Evolutionary conservation across 2,888 invertebrate species (phyloP).

Genomic region (Neoitamus cyanurus): DNA sequence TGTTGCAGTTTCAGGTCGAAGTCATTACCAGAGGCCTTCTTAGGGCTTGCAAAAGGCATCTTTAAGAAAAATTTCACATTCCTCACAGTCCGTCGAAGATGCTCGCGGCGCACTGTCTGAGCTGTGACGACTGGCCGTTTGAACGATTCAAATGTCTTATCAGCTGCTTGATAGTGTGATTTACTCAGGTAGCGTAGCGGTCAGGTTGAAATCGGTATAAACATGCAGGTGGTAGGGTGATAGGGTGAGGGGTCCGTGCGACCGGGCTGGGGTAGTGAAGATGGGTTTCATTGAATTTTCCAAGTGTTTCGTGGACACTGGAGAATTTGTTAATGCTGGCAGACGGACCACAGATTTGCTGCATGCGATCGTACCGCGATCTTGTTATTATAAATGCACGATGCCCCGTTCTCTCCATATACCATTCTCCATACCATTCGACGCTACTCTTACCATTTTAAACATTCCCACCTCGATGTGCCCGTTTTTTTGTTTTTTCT

Average conservation of each 20-base stretch:
- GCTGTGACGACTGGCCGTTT: neutral
- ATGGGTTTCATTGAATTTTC: conserved; percentile 22
- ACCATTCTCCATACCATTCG: conserved; percentile 10
- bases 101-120: neutral
- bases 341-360: neutral
- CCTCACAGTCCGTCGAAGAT: neutral
- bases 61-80: conserved; percentile 37
- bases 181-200: neutral
- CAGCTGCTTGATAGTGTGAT: neutral
- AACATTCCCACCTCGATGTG: conserved; percentile 32
- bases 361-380: neutral
- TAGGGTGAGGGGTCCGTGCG: neutral
- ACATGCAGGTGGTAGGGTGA: neutral
- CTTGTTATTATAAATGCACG: conserved; percentile 25
- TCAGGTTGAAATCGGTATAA: neutral
- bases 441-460: conserved; percentile 18
- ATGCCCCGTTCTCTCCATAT: conserved; percentile 32
- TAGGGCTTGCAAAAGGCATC: neutral
- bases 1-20: neutral
- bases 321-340: conserved; percentile 19
- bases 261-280: neutral
- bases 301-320: neutral
- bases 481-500: conserved; percentile 31
- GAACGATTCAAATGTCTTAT: neutral
- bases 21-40: conserved; percentile 25